Evolutionary conservation across 2,888 invertebrate genomes (phyloP), one percentile per base, ranked within the genome.

Genomic region (Amiota mariae): DNA sequence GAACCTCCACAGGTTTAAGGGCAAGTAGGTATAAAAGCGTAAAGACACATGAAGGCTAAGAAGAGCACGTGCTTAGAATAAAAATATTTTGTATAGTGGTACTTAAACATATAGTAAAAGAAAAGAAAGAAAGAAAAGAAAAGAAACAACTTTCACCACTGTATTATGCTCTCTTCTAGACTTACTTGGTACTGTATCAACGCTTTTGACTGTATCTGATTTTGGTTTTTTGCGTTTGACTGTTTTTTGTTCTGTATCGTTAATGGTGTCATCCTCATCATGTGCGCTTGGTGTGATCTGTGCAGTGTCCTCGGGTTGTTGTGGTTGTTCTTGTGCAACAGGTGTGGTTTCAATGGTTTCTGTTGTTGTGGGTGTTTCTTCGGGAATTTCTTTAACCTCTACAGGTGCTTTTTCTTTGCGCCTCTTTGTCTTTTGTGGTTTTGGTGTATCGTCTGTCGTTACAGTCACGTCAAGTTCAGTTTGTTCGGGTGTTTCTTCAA

Each of bases 141-240:
- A 49, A 48, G 36, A 36, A 36, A 15, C 11, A 63, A 63, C 46
- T 63, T 36, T 63, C 63, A 46, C 63, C 36, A 63, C 59, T 24
- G 12, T 78, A 80, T 77, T 75, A 64, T 79, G 79, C 78, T 80
- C 83, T 79, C 80, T 78, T 78, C 84, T 74, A 72, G 80, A 91
- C 91, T 89, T 91, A 90, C 80, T 91, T 91, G 81, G 11, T 51
- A 11, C 54, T 51, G 12, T 83, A 84, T 88, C 85, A 79, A 81
- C 82, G 82, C 81, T 82, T 79, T 82, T 81, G 71, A 80, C 75
- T 85, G 82, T 83, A 78, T 83, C 83, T 82, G 77, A 80, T 88
- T 83, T 88, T 88, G 74, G 89, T 90, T 82, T 87, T 84, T 88
- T 89, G 81, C 85, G 82, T 90, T 90, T 86, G 88, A 89, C 78